Percentiles rank a stretch among this genome's conserved stretches.
phyloP scores from a whole-genome alignment of 2,888 invertebrate species.

The Scaptomyza parva region DNA sequence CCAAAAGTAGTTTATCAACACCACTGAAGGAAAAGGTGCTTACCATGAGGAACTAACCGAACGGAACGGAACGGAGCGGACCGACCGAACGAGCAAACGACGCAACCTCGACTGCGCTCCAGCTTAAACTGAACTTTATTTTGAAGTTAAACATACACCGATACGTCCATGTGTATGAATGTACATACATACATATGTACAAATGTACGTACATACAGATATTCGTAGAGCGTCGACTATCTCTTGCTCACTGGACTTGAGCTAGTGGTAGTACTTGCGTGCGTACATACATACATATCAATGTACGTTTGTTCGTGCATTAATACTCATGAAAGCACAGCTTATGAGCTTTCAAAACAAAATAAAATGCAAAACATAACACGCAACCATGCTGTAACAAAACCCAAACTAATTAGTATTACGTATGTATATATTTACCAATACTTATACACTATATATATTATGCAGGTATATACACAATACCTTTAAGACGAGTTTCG shows the following conservation, averaged over 20 bases:
- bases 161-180: constrained; percentile 20
- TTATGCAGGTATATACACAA: constrained; percentile 22
- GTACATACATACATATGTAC: constrained; percentile 21
- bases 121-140: constrained; percentile 79
- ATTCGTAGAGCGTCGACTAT: constrained; percentile 28
- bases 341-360: constrained; percentile 76
- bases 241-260: constrained; percentile 44
- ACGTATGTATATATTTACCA: constrained; percentile 60
- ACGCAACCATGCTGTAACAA: constrained; percentile 77
- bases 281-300: constrained; percentile 16
- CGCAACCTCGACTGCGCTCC: constrained; percentile 78
- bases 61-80: constrained; percentile 57
- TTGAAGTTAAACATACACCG: constrained; percentile 71
- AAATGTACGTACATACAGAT: constrained; percentile 38
- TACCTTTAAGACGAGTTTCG: constrained; percentile 56
- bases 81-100: constrained; percentile 74
- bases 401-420: constrained; percentile 74
- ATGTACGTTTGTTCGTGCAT: constrained; percentile 31
- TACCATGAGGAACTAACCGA: constrained; percentile 74
- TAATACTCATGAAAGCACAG: constrained; percentile 71
- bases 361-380: constrained; percentile 78
- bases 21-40: constrained; percentile 72
- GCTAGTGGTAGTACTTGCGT: constrained; percentile 31
- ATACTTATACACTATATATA: constrained; percentile 19
- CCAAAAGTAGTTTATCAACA: constrained; percentile 58